Conservation (phyloP, 2,888 invertebrate genomes). For the Eumerus sabulonum region DNA sequence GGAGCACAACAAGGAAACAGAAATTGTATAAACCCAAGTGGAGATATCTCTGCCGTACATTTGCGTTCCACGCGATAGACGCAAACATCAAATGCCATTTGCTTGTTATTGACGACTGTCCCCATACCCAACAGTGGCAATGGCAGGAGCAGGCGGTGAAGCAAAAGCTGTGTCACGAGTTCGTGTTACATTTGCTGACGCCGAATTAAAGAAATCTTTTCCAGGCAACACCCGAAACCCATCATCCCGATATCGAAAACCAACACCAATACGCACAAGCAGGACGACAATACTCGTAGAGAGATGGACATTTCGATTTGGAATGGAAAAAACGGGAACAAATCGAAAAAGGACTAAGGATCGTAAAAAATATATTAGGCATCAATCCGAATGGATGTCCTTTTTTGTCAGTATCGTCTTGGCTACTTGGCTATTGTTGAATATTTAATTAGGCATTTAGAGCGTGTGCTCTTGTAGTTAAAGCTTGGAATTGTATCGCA, state of each 20-base stretch:
- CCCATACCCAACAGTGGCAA: slow-evolving; percentile 37
- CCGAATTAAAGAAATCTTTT: slow-evolving; percentile 45
- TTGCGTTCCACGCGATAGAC: slow-evolving; percentile 58
- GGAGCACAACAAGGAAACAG: neutral
- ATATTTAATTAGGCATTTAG: slow-evolving; percentile 56
- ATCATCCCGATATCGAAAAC: slow-evolving; percentile 12
- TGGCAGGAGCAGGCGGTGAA: slow-evolving; percentile 14
- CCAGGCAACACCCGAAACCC: slow-evolving; percentile 4
- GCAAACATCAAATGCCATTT: slow-evolving; percentile 62
- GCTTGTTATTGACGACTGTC: slow-evolving; percentile 56
- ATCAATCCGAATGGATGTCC: slow-evolving; percentile 37
- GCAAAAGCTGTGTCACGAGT: slow-evolving; percentile 1
- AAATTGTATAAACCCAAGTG: slow-evolving; percentile 11
- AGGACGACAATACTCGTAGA: too few species aligned
- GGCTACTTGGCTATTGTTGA: slow-evolving; percentile 35
- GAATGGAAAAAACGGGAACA: too few species aligned
- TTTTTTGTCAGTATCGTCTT: slow-evolving; percentile 30
- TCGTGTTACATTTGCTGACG: slow-evolving; percentile 48
- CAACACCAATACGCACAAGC: too few species aligned
- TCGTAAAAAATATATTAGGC: slow-evolving; percentile 51
- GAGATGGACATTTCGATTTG: too few species aligned
- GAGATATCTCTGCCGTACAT: slow-evolving; percentile 48
- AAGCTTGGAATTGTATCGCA: slow-evolving; percentile 42
- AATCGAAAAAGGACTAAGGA: slow-evolving; percentile 32
- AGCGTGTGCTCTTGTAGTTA: slow-evolving; percentile 16